phyloP scores from a whole-genome alignment of 2,888 invertebrate genomes.

The Idaea biselata region DNA sequence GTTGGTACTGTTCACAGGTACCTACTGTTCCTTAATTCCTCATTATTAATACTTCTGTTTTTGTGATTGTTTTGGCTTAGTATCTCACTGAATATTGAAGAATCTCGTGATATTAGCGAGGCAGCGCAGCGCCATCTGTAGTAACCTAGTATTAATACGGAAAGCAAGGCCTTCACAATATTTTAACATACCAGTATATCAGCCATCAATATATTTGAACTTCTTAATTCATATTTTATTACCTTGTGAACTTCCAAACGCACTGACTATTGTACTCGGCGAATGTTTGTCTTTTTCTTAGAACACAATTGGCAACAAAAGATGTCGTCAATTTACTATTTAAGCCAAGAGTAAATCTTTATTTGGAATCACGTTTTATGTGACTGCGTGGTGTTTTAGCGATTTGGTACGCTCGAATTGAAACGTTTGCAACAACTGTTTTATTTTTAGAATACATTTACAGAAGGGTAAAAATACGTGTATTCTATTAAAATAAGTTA shows the following conservation, averaged over 20 bases:
- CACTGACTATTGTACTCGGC: constrained; percentile 44
- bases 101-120: no score
- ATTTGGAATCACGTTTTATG: constrained; percentile 39
- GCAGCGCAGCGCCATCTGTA: no score
- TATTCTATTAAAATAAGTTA: no score
- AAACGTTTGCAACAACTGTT: constrained; percentile 1
- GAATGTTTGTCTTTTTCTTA: constrained; percentile 34
- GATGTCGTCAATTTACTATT: constrained; percentile 28
- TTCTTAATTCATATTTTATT: constrained; percentile 49
- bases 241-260: constrained; percentile 53
- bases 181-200: not conserved
- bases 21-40: no score
- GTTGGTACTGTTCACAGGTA: no score
- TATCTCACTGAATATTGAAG: no score
- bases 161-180: not conserved
- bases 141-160: not conserved
- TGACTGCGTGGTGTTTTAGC: constrained; percentile 22
- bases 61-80: no score
- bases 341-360: constrained; percentile 33
- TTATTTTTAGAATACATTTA: not conserved
- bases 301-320: constrained; percentile 25
- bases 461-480: not conserved
- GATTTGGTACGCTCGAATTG: constrained; percentile 24
- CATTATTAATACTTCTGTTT: no score
- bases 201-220: constrained; percentile 4